Evolutionary conservation across 2,888 invertebrate species (phyloP).

Genomic region (Tenodera sinensis): DNA sequence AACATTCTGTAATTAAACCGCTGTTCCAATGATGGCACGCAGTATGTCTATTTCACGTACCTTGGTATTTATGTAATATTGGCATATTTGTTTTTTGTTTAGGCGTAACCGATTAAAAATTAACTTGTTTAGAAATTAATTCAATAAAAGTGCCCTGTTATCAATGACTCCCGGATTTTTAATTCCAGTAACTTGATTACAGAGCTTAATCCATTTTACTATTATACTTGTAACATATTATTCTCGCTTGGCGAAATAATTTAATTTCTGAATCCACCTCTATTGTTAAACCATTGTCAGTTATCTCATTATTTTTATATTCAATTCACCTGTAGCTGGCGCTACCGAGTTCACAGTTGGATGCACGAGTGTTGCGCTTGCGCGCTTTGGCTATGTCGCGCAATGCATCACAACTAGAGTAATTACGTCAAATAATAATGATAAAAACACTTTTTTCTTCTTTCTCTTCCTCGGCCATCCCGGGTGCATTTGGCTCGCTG

Average conservation of each 20-base stretch:
- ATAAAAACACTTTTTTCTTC: not conserved
- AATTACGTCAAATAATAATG: not conserved
- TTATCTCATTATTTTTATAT: not conserved
- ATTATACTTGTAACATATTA: not conserved
- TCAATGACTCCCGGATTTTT: not conserved
- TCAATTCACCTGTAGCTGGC: not conserved
- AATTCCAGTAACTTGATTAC: not conserved
- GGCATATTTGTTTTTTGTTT: too few species aligned
- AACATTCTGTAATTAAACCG: too few species aligned
- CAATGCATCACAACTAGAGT: not conserved
- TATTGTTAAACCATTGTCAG: not conserved
- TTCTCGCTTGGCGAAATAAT: not conserved
- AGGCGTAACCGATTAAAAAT: not conserved
- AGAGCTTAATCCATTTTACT: not conserved
- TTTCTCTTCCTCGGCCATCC: not conserved
- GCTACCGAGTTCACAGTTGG: not conserved
- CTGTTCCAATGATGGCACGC: too few species aligned
- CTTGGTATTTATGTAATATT: too few species aligned
- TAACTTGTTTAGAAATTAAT: not conserved
- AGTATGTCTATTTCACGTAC: too few species aligned
- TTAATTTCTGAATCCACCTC: not conserved
- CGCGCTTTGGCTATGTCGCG: not conserved
- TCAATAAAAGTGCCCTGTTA: not conserved
- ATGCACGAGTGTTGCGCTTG: not conserved
- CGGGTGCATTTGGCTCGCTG: not conserved